Conservation (phyloP, 2,797 vertebrate species). For the Rhynchonycteris naso region DNA sequence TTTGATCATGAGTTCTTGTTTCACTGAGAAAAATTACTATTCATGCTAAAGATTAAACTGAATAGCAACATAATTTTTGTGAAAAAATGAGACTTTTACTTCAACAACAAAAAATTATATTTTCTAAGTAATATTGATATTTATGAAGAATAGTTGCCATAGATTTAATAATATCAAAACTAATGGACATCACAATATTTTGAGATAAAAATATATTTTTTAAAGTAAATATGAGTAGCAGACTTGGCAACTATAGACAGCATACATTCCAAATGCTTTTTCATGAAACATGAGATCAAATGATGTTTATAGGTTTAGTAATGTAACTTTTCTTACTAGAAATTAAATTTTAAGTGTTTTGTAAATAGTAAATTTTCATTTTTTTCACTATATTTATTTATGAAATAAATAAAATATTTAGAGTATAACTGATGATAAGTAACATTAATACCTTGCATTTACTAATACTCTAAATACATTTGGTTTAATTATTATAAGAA, state of each 20-base stretch:
- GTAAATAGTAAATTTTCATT: slow-evolving; percentile 11
- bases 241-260: neutral
- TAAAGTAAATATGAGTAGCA: slow-evolving; percentile 18
- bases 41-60: slow-evolving; percentile 60
- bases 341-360: slow-evolving; percentile 37
- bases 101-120: slow-evolving; percentile 23
- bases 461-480: slow-evolving; percentile 55
- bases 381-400: slow-evolving; percentile 27
- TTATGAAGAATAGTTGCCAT: neutral
- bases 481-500: slow-evolving; percentile 38
- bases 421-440: slow-evolving; percentile 21
- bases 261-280: neutral
- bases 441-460: slow-evolving; percentile 29
- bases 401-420: slow-evolving; percentile 48
- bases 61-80: slow-evolving; percentile 33
- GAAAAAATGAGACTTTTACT: slow-evolving; percentile 34
- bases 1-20: slow-evolving; percentile 18
- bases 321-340: neutral
- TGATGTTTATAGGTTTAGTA: neutral
- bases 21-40: slow-evolving; percentile 59
- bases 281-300: neutral
- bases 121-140: neutral
- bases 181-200: neutral
- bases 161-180: slow-evolving; percentile 12
- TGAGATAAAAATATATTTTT: slow-evolving; percentile 50